Evolutionary conservation across 2,797 vertebrate genomes (phyloP).

Genomic region (Dendrocincla fuliginosa): DNA sequence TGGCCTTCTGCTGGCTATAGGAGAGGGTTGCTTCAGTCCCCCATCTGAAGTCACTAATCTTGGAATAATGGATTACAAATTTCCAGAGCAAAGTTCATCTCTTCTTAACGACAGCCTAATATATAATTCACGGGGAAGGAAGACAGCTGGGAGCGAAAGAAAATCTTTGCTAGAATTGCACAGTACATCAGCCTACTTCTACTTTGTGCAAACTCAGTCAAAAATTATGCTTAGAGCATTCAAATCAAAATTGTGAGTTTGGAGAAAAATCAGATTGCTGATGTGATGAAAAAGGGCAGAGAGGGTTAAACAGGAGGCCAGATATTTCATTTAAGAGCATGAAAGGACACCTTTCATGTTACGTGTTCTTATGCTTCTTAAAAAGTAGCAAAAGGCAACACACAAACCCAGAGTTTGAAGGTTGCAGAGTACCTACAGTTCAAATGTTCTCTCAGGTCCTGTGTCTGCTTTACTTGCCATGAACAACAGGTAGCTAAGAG

Average conservation of each 20-base stretch:
- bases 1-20: not conserved
- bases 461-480: not conserved
- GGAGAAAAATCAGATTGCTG: not conserved
- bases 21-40: not conserved
- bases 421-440: not conserved
- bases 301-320: not conserved
- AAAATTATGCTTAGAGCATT: not conserved
- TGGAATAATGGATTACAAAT: not conserved
- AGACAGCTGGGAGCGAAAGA: not conserved
- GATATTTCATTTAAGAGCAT: not conserved
- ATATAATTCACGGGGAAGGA: not conserved
- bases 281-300: not conserved
- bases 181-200: not conserved
- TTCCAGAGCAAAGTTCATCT: not conserved
- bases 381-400: not conserved
- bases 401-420: not conserved
- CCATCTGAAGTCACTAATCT: not conserved
- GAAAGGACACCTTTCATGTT: not conserved
- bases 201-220: not conserved
- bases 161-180: not conserved
- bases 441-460: not conserved
- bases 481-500: not conserved
- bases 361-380: not conserved
- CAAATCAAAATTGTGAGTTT: not conserved
- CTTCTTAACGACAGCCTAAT: not conserved